phyloP scores from a whole-genome alignment of 2,888 invertebrate species.

The Drosophila bunnanda region DNA sequence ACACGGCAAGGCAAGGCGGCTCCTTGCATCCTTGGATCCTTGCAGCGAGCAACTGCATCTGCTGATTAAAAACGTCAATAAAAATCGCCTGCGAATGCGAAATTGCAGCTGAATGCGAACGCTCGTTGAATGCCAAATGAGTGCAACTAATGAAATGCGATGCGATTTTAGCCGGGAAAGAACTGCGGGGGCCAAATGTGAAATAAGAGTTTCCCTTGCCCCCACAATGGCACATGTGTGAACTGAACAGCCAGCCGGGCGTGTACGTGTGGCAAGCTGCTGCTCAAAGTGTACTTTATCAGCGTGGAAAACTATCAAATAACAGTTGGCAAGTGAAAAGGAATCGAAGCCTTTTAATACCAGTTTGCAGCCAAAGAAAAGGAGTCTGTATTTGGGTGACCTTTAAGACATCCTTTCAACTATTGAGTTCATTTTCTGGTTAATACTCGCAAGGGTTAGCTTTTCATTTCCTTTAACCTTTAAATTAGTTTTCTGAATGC shows the following conservation, averaged over 20 bases:
- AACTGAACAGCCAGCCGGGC: neutral
- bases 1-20: neutral
- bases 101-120: slow-evolving; percentile 76
- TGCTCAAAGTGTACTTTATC: neutral
- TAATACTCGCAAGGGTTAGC: neutral
- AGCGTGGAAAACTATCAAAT: neutral
- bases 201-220: slow-evolving; percentile 2
- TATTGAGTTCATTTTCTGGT: neutral
- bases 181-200: too few relatives aligned
- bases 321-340: slow-evolving; percentile 4
- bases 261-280: slow-evolving; percentile 15
- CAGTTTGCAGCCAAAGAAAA: too few relatives aligned
- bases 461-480: neutral
- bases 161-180: slow-evolving; percentile 55
- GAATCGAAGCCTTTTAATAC: neutral
- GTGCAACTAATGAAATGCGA: slow-evolving; percentile 66
- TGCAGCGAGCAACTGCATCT: slow-evolving; percentile 39
- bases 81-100: slow-evolving; percentile 71
- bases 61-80: slow-evolving; percentile 79
- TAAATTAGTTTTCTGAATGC: neutral
- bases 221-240: slow-evolving; percentile 20
- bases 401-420: neutral
- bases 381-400: neutral
- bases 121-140: slow-evolving; percentile 74
- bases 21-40: neutral